These are phyloP conservation scores for Thomomys bottae DNA, from an alignment of 2,113 vertebrate species.

Conservation along the genomic window DNA sequence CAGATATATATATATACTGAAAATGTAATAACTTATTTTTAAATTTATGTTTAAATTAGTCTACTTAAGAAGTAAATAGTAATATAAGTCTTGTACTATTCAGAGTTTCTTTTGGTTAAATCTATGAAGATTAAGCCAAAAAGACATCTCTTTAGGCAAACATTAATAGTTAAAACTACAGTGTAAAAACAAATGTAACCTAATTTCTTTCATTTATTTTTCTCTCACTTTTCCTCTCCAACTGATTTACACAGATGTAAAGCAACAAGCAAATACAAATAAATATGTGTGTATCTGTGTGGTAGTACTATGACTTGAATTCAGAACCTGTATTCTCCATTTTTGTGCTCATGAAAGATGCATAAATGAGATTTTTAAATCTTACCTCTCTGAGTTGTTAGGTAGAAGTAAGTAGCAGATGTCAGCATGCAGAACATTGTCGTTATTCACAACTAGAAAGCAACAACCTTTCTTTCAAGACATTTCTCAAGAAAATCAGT, in stretches of 20 bases:
- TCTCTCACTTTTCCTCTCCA: not conserved
- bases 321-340: no score
- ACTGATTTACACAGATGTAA: not conserved
- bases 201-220: not conserved
- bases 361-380: not conserved
- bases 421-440: not conserved
- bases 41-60: not conserved
- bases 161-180: not conserved
- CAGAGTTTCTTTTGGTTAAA: constrained; percentile 13
- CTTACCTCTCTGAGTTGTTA: not conserved
- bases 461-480: not conserved
- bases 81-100: not conserved
- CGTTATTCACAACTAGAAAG: not conserved
- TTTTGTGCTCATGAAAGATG: no score
- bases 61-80: constrained; percentile 35
- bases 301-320: no score
- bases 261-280: not conserved
- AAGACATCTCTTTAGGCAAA: not conserved
- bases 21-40: constrained; percentile 35
- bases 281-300: not conserved
- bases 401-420: not conserved
- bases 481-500: not conserved
- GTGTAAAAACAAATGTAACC: not conserved
- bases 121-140: constrained; percentile 27
- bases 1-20: not conserved